These are phyloP conservation scores for Paguma larvata DNA, from an alignment of 2,797 vertebrate species.

Conservation along the genomic window DNA sequence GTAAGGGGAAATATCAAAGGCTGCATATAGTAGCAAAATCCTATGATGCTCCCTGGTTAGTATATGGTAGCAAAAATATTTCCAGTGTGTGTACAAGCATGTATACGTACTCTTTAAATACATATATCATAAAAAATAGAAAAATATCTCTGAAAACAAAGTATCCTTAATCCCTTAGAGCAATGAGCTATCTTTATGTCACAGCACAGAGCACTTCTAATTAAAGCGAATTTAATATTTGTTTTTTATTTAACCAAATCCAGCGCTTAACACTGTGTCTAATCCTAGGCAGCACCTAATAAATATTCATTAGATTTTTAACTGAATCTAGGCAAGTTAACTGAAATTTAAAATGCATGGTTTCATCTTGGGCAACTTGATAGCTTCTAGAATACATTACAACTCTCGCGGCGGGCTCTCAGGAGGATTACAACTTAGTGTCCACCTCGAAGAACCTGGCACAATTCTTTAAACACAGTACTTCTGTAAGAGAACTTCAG, in stretches of 20 bases:
- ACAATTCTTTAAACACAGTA: slow-evolving; percentile 10
- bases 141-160: slow-evolving; percentile 34
- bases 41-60: neutral
- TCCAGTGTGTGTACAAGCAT: neutral
- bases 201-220: neutral
- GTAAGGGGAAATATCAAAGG: neutral
- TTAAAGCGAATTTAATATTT: slow-evolving; percentile 55
- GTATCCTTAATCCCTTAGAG: slow-evolving; percentile 38
- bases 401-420: slow-evolving; percentile 18
- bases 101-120: neutral
- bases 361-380: slow-evolving; percentile 33
- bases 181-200: slow-evolving; percentile 25
- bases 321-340: neutral
- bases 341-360: slow-evolving; percentile 41
- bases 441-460: neutral
- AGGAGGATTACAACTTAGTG: neutral
- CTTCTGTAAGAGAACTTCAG: neutral
- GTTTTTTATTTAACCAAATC: slow-evolving; percentile 63
- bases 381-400: slow-evolving; percentile 13
- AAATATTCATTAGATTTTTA: slow-evolving; percentile 47
- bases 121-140: neutral
- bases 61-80: neutral
- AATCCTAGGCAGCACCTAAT: neutral
- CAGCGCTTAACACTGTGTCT: slow-evolving; percentile 7
- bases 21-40: neutral